phyloP scores from a whole-genome alignment of 2,888 invertebrate species.

The Laothoe populi region DNA sequence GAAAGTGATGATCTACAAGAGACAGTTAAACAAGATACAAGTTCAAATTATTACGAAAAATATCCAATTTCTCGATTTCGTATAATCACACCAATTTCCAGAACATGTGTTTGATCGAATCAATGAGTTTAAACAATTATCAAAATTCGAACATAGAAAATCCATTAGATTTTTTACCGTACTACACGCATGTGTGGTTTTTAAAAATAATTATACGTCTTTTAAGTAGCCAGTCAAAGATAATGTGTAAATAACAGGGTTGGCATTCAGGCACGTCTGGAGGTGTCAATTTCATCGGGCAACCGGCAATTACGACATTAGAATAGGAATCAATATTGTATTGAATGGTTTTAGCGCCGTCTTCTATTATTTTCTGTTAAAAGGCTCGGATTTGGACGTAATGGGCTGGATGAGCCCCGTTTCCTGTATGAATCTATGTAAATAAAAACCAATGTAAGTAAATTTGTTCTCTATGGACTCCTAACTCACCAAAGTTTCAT shows the following conservation, averaged over 20 bases:
- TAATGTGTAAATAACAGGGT: constrained; percentile 83
- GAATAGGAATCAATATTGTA: constrained; percentile 78
- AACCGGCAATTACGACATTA: constrained; percentile 80
- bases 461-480: too few relatives aligned
- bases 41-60: too few relatives aligned
- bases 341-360: constrained; percentile 66
- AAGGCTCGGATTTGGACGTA: constrained; percentile 53
- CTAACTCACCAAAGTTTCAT: too few relatives aligned
- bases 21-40: too few relatives aligned
- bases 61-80: not conserved
- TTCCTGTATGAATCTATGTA: not conserved
- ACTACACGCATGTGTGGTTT: constrained; percentile 66
- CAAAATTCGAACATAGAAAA: constrained; percentile 63
- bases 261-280: constrained; percentile 55
- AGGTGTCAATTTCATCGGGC: constrained; percentile 79
- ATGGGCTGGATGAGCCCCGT: not conserved
- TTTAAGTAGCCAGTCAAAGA: constrained; percentile 79
- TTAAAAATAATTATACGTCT: constrained; percentile 77
- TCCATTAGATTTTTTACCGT: constrained; percentile 74
- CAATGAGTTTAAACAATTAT: constrained; percentile 66
- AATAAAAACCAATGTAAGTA: not conserved
- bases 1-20: not conserved
- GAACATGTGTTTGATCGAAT: constrained; percentile 66
- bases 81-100: constrained; percentile 44
- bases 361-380: constrained; percentile 48